Evolutionary conservation across 30 jellyfish, hydroid and myxozoan genomes (phyloP), one percentile per base, ranked within the genome.

Genomic region (Calvadosia cruxmelitensis): DNA sequence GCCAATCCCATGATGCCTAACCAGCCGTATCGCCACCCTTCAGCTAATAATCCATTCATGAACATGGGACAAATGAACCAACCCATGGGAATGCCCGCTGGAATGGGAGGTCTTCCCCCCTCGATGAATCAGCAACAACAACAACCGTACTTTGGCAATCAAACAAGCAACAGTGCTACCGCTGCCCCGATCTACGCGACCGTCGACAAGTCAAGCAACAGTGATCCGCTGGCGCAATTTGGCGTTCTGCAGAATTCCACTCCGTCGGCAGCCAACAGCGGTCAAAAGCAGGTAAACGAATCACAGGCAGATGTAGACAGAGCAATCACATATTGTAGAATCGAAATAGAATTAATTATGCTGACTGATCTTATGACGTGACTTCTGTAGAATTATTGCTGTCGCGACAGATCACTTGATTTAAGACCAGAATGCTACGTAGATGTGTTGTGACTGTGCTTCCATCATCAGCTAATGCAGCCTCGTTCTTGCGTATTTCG

Each of bases 141-240:
- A 5, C 77, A 70, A 27, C 92, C 92, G 2, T 70, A 64, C 42
- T 76, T 81, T 2, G 79, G 70, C 49, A 68, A 68, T 29, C 65
- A 77, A 2, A 34, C 52, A 53, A 67, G 33, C 48, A 48, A 70
- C 5, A 34, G 79, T 13, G 67, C 79, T 3, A 26, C 92, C 34
- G 67, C 52, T 33, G 92, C 70, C 61, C 79, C 92, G n/a, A 78
- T 79, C 29, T 79, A 79, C 48, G 78, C 92, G 12, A 68, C 71
- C 36, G 92, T 79, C 7, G 83, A 79, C 32, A 79, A 64, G 63
- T 63, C 92, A 1, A 66, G 50, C 25, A 57, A 68, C 24, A 30
- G 20, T 28, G 70, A 78, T 35, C 57, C 49, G 23, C 15, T 27
- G 2, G 34, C 77, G 10, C 57, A 42, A 20, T 42, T 42, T 10